Base-by-base conservation (phyloP, 2,888 invertebrate species). In the Crossocerus cetratus region DNA sequence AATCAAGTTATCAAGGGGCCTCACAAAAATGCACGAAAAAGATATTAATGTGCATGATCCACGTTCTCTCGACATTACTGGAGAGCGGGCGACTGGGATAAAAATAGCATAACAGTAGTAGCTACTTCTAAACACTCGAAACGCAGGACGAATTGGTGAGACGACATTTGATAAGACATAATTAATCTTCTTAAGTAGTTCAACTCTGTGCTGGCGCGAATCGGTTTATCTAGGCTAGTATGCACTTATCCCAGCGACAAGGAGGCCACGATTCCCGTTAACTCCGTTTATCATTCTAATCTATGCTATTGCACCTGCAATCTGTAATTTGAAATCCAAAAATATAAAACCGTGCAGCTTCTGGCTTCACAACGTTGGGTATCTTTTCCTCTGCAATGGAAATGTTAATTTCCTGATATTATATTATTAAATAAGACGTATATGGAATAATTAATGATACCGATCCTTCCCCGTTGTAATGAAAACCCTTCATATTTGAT, bases 231-330 rank as follows among this genome's bases (percentile, higher is more conserved):
- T 72, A 56, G 20, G 3, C 14, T 18, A 60, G 69, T 69, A 57
- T 56, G 56, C 60, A 60, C 60, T 69, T 69, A 65, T 69, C 72
- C 65, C 59, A 11, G 32, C 32, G 32, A 32, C 32, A 32, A 45
- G 45, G 57, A 58, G 57, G 11, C 23, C 62, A 59, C 20, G 68
- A 45, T 49, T 16, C 1, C 64, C 16, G 22, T n/a, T n/a, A n/a
- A 2, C 32, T n/a, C 43, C 55, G 60, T 72, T 69, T 55, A 43
- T 69, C 72, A 64, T 69, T 49, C 69, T 69, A 73, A 73, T 73
- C 69, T 69, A 56, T 60, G 65, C 65, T 69, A 73, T 65, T 69
- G 61, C 57, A 44, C 4, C 21, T 61, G 65, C 62, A 64, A 55
- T 73, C 64, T 53, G 60, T 42, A 5, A 18, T 42, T 45, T 22